A percentile compares a stretch with the other conserved stretches of the same genome.
phyloP scores from a whole-genome alignment of 2,797 vertebrate species.

The Lutjanus campechanus region DNA sequence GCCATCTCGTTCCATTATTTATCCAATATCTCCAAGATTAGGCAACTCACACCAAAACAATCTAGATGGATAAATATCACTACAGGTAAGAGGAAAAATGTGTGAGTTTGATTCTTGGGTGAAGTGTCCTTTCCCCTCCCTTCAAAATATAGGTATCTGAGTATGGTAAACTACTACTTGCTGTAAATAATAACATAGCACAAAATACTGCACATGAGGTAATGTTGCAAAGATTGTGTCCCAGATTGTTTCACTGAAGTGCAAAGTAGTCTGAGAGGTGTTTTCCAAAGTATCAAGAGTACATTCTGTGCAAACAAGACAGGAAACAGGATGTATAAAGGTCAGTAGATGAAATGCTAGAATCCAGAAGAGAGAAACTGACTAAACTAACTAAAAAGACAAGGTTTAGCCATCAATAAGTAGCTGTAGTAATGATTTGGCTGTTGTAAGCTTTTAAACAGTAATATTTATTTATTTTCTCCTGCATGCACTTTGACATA shows the following conservation, averaged over 20 bases:
- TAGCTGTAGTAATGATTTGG: neutral
- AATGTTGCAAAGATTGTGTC: neutral
- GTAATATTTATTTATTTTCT: constrained; percentile 12
- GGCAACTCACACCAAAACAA: too few species aligned
- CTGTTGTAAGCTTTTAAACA: constrained; percentile 4
- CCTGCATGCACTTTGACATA: constrained; percentile 23
- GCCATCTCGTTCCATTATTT: too few species aligned
- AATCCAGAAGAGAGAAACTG: neutral
- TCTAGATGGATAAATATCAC: too few species aligned
- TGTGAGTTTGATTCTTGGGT: too few species aligned
- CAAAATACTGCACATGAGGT: neutral
- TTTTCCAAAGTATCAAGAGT: neutral
- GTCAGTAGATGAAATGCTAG: neutral
- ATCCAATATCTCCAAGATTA: too few species aligned
- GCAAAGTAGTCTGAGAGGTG: neutral
- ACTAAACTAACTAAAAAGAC: neutral
- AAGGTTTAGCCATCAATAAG: neutral
- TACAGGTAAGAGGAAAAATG: too few species aligned
- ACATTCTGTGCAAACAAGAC: neutral
- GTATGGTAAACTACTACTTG: neutral
- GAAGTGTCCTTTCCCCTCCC: too few species aligned
- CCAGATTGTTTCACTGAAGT: neutral
- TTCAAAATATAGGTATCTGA: neutral
- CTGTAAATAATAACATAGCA: constrained; percentile 2
- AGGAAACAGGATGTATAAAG: neutral